Evolutionary conservation across 2,888 invertebrate genomes (phyloP), one percentile per base, ranked within the genome.

Genomic region (Deilephila elpenor): DNA sequence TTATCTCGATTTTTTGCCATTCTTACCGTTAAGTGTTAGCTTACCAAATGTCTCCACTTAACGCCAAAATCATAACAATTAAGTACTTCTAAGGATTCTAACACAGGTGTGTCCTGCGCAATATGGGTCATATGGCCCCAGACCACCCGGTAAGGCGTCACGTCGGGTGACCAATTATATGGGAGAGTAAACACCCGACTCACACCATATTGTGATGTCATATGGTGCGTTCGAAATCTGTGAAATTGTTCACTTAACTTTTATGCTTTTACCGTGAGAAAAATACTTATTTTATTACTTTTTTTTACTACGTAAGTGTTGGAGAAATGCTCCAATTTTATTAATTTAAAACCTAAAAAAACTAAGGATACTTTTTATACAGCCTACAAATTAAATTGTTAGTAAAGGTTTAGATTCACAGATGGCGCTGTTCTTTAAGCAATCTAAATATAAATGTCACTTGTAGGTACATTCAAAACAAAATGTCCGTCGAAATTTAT

Each of bases 101-200:
- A 56, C 71, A 73, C 75, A 76, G 73, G 74, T 76, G 75, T 60
- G 29, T 44, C 53, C 29, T 53, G 11, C 20, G 25, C 64, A 75
- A 78, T 78, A 71, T 78, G 74, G 82, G 83, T 83, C 81, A 82
- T 77, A 77, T 81, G 80, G 80, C 74, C 75, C 77, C 34, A 59
- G 83, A 82, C 81, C 81, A 82, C 83, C 83, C 19, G 59, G 71
- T 67, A 59, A 20, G 75, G 20, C 37, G 51, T 59, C 29, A 44
- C 44, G 25, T 59, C 44, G 61, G 60, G 19, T 78, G 74, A 76
- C 67, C 78, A 78, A 80, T 81, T 75, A 77, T 73, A 80, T 80
- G 83, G 83, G 82, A 83, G 81, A 81, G 73, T 80, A 76, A 61
- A 59, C 79, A 80, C 78, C 72, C 76, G 73, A 73, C 76, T 78